phyloP scores from a whole-genome alignment of 92 coral and sea anemone genomes.

The Nematostella vectensis region DNA sequence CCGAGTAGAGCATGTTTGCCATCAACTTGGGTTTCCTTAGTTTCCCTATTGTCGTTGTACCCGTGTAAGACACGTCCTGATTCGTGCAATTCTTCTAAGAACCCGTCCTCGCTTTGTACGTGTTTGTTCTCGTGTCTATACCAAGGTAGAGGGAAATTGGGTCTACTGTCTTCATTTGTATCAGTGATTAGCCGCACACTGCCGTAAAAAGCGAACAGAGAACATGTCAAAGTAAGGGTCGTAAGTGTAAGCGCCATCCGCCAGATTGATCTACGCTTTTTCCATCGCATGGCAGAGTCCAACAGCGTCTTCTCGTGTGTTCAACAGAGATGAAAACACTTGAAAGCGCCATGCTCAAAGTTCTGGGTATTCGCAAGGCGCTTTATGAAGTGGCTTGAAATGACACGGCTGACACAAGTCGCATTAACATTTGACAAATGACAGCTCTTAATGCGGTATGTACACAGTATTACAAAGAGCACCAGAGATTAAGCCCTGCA shows the following conservation, averaged over 20 bases:
- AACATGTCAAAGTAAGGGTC: constrained; percentile 25
- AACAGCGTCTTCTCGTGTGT: background rate
- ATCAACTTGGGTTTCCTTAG: background rate
- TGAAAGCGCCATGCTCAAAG: constrained; percentile 1
- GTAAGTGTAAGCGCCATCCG: constrained; percentile 24
- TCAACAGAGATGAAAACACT: background rate
- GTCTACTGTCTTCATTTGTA: background rate
- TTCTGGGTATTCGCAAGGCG: background rate
- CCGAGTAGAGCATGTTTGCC: constrained; percentile 14
- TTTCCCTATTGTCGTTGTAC: constrained; percentile 5
- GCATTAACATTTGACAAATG: constrained; percentile 1
- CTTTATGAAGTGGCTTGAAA: background rate
- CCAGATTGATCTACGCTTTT: constrained; percentile 7
- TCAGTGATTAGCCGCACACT: constrained; percentile 25
- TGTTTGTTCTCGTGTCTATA: background rate
- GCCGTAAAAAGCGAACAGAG: constrained; percentile 27
- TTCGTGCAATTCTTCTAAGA: background rate
- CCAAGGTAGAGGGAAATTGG: background rate
- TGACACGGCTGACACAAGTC: background rate
- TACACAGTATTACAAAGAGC: constrained; percentile 1
- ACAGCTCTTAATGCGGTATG: background rate
- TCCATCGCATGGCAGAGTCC: constrained; percentile 11
- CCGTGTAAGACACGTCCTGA: constrained; percentile 15
- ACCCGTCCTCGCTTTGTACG: background rate
- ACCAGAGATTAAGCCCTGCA: background rate